These are phyloP conservation scores for Dreissena polymorpha DNA, from an alignment of 1,140 invertebrate genomes.

Conservation along the genomic window DNA sequence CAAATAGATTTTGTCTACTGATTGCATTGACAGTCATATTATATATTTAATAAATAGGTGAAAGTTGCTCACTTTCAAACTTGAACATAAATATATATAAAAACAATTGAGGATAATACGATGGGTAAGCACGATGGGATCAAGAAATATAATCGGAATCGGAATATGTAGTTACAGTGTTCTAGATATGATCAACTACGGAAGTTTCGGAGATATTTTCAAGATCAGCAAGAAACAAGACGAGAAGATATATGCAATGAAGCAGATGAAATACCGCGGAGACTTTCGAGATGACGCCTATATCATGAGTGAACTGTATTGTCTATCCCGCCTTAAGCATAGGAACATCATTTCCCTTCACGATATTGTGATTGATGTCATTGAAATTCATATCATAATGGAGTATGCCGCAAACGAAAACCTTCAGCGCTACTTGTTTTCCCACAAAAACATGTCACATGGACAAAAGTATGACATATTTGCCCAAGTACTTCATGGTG, in stretches of 20 bases:
- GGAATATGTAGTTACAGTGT: conserved; percentile 48
- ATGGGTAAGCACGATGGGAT: too few relatives aligned
- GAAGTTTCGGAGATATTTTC: conserved; percentile 67
- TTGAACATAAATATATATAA: too few relatives aligned
- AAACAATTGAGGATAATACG: too few relatives aligned
- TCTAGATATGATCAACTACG: conserved; percentile 55
- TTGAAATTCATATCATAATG: conserved; percentile 62
- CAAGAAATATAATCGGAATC: too few relatives aligned
- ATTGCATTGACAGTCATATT: too few relatives aligned
- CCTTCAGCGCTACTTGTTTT: conserved; percentile 52
- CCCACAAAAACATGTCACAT: conserved; percentile 22
- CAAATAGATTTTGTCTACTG: too few relatives aligned
- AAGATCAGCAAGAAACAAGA: conserved; percentile 35
- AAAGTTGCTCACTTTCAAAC: too few relatives aligned
- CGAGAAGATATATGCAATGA: conserved; percentile 51
- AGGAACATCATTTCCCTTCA: conserved; percentile 58
- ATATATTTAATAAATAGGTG: too few relatives aligned
- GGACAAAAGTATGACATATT: conserved; percentile 37
- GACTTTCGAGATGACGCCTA: conserved; percentile 56
- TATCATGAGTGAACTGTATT: conserved; percentile 59
- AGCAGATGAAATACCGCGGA: conserved; percentile 56
- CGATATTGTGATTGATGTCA: conserved; percentile 41
- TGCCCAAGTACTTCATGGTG: conserved; percentile 59
- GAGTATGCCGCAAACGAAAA: conserved; percentile 64
- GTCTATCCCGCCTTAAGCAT: conserved; percentile 57